phyloP scores from a whole-genome alignment of 2,888 invertebrate species.

The Ellobium chinense region DNA sequence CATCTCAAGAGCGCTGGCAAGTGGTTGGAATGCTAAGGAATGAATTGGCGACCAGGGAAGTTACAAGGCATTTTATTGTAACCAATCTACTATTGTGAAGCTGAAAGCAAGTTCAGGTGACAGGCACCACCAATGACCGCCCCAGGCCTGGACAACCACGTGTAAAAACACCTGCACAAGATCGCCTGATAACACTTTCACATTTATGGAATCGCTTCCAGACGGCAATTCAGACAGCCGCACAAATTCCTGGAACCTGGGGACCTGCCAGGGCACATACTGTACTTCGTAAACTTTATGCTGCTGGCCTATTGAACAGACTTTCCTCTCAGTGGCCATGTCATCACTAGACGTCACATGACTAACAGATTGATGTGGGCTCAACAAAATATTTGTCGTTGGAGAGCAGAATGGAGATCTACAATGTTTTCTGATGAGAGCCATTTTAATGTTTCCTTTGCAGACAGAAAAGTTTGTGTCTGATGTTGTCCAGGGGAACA shows the following conservation, averaged over 20 bases:
- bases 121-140: neutral
- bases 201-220: neutral
- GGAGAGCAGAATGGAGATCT: no score
- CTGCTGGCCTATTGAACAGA: neutral
- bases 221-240: neutral
- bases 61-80: neutral
- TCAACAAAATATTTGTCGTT: no score
- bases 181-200: neutral
- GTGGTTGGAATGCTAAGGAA: neutral
- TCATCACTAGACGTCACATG: slow-evolving; percentile 5
- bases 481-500: neutral
- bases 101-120: neutral
- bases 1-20: neutral
- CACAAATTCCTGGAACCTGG: neutral
- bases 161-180: neutral
- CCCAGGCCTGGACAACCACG: neutral
- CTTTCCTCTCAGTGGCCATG: no score
- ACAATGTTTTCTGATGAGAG: neutral
- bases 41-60: neutral
- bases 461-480: neutral
- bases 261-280: neutral
- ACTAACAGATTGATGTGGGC: neutral
- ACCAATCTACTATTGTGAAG: neutral
- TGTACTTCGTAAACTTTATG: neutral
- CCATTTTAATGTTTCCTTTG: slow-evolving; percentile 16